phyloP scores from a whole-genome alignment of 2,113 vertebrate species.

The Hydrochoerus hydrochaeris region DNA sequence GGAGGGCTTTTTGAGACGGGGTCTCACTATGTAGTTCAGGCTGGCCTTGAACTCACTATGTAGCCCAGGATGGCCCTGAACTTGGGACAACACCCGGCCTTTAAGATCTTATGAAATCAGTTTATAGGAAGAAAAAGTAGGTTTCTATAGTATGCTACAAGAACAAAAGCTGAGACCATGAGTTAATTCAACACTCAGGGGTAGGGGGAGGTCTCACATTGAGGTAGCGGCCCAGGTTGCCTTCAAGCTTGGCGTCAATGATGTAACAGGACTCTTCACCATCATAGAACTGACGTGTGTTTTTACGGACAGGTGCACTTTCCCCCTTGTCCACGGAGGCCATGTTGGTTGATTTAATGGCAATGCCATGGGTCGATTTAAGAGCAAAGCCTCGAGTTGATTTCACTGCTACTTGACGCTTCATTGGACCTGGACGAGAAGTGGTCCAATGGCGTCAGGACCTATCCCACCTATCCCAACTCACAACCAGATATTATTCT shows the following conservation, averaged over 20 bases:
- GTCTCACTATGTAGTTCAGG: background rate
- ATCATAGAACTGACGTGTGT: slow-evolving; percentile 95
- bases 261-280: slow-evolving; percentile 99
- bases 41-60: background rate
- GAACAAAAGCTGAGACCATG: background rate
- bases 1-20: background rate
- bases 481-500: background rate
- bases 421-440: slow-evolving; percentile 86
- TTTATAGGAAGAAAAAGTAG: background rate
- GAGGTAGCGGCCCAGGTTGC: slow-evolving; percentile 97
- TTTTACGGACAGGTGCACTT: slow-evolving; percentile 83
- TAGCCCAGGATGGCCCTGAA: background rate
- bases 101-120: background rate
- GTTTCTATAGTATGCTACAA: background rate
- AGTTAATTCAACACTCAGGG: background rate
- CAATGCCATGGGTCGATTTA: slow-evolving; percentile 94
- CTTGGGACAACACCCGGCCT: background rate
- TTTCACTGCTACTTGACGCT: slow-evolving; percentile 97
- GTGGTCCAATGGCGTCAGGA: background rate
- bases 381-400: slow-evolving; percentile 96
- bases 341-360: slow-evolving; percentile 92
- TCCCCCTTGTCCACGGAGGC: slow-evolving; percentile 87
- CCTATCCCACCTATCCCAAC: background rate
- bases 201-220: slow-evolving; percentile 89
- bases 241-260: slow-evolving; percentile 98